Conservation (phyloP, 2,113 vertebrate genomes). For the Salminus brasiliensis region DNA sequence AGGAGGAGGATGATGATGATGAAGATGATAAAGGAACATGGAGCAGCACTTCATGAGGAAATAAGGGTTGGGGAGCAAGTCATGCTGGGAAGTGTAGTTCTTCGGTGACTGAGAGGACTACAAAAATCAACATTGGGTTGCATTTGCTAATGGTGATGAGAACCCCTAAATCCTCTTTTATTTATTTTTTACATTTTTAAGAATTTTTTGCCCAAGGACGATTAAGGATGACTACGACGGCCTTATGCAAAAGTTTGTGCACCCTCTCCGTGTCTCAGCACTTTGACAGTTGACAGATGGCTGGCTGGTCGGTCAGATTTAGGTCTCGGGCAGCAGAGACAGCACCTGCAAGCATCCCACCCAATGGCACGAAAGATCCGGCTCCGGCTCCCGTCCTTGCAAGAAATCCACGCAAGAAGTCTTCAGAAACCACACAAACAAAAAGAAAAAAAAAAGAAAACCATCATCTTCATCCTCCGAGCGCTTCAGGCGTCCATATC, state of each 20-base stretch:
- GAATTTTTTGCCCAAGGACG: neutral
- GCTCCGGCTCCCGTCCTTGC: neutral
- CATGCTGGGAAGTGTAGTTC: slow-evolving; percentile 44
- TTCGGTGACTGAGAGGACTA: slow-evolving; percentile 15
- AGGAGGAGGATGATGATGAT: neutral
- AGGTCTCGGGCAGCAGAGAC: neutral
- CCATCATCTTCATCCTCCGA: slow-evolving; percentile 2
- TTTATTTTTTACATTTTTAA: neutral
- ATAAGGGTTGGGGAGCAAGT: slow-evolving; percentile 26
- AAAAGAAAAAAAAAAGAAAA: neutral
- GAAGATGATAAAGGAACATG: neutral
- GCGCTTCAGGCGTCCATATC: slow-evolving; percentile 34
- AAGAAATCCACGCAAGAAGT: neutral
- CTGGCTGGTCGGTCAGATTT: neutral
- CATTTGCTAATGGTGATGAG: neutral
- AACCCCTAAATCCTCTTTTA: neutral
- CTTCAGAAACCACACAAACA: slow-evolving; percentile 1
- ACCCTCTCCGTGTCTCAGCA: neutral
- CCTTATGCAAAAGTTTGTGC: neutral
- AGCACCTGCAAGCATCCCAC: slow-evolving; percentile 1
- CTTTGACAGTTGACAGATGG: neutral
- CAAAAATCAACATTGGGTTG: slow-evolving; percentile 15
- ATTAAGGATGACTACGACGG: neutral
- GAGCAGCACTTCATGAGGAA: slow-evolving; percentile 32
- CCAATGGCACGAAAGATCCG: slow-evolving; percentile 1